These are phyloP conservation scores for Pelochelys cantorii DNA, from an alignment of 2,797 vertebrate genomes.

Conservation along the genomic window DNA sequence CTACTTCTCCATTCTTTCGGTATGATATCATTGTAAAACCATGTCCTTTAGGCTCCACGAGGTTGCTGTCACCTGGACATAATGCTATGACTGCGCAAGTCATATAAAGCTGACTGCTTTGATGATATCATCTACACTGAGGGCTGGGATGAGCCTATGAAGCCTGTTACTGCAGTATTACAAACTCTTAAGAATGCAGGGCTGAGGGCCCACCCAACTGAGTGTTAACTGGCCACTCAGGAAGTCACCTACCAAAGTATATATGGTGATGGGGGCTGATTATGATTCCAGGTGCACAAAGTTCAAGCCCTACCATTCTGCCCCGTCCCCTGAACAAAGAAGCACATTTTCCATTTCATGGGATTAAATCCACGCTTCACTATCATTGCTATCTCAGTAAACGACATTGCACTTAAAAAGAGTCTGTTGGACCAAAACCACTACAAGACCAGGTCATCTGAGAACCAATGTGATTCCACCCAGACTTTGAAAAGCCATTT, in stretches of 20 bases:
- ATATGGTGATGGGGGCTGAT: too few species aligned
- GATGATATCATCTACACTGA: not conserved
- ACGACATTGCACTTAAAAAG: too few species aligned
- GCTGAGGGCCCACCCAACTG: not conserved
- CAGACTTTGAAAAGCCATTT: too few species aligned
- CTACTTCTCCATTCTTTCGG: not conserved
- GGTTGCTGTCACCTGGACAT: not conserved
- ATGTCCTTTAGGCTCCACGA: too few species aligned
- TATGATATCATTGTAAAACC: not conserved
- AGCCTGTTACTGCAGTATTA: not conserved
- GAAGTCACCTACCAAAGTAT: not conserved
- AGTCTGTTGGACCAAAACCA: too few species aligned
- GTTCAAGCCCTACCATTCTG: too few species aligned
- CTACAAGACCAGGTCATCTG: too few species aligned
- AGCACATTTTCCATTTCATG: not conserved
- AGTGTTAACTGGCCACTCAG: not conserved
- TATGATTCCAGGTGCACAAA: too few species aligned
- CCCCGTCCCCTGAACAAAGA: not conserved
- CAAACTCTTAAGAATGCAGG: not conserved
- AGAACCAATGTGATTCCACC: too few species aligned
- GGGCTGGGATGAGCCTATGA: not conserved
- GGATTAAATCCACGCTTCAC: not conserved
- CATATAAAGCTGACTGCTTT: not conserved
- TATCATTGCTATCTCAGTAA: too few species aligned
- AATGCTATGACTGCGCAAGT: not conserved